Evolutionary conservation across 2,888 invertebrate genomes (phyloP).

Genomic region (Eugnorisma glareosa): DNA sequence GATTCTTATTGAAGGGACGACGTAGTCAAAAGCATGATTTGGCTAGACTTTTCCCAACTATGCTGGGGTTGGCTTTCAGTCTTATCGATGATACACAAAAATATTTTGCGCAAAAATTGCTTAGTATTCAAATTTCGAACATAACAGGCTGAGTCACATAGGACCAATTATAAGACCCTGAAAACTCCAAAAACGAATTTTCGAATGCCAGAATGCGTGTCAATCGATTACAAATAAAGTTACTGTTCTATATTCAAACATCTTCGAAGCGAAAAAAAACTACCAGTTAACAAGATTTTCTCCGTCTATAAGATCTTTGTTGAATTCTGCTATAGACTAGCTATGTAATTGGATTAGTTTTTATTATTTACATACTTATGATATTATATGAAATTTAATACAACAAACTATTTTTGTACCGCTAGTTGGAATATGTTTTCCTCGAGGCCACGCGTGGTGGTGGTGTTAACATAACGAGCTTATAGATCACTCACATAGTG

Average conservation of each 20-base stretch:
- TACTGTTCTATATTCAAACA: background rate
- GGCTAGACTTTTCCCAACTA: background rate
- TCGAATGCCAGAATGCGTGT: background rate
- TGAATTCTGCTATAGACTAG: background rate
- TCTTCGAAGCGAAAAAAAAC: background rate
- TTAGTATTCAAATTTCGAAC: background rate
- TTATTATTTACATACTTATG: background rate
- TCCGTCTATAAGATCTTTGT: background rate
- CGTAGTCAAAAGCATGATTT: background rate
- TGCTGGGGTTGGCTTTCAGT: background rate
- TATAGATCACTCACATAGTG: conserved; percentile 34
- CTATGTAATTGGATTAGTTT: background rate
- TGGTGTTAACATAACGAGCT: conserved; percentile 37
- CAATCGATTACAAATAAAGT: background rate
- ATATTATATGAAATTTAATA: conserved; percentile 11
- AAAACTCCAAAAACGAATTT: background rate
- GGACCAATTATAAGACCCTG: background rate
- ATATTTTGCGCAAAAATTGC: background rate
- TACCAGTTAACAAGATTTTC: background rate
- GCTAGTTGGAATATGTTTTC: conserved; percentile 24
- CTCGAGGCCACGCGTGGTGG: conserved; percentile 20
- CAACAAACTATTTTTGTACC: conserved; percentile 40
- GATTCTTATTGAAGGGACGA: background rate
- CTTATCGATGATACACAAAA: background rate
- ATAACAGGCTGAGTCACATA: background rate